Percentiles rank a stretch among this genome's conserved stretches.
Conservation (phyloP, 23 tunicate genomes). For the Halocynthia roretzi region DNA sequence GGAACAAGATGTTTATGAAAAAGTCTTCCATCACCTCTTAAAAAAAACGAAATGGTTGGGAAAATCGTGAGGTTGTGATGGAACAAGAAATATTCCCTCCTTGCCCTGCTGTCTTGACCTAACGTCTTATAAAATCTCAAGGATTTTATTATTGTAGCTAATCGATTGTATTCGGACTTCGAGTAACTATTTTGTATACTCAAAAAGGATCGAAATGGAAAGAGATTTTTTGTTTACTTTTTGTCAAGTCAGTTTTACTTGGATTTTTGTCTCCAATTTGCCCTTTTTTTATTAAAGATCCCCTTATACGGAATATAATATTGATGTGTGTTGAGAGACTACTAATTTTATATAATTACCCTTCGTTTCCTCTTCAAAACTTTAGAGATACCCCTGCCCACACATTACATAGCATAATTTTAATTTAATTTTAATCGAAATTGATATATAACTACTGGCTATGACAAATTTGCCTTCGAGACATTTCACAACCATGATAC, state of each 20-base stretch:
- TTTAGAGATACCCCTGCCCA: too few relatives aligned
- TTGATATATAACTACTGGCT: not conserved
- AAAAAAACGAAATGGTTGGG: not conserved
- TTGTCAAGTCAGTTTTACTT: not conserved
- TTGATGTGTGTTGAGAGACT: conserved; percentile 1
- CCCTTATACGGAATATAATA: not conserved
- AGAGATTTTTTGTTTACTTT: not conserved
- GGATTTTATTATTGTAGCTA: not conserved
- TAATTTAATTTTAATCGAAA: too few relatives aligned
- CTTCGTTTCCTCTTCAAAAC: too few relatives aligned
- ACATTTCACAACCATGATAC: too few relatives aligned
- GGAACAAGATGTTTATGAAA: too few relatives aligned
- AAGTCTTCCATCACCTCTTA: too few relatives aligned
- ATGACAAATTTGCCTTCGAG: not conserved
- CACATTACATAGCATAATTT: too few relatives aligned
- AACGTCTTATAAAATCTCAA: not conserved
- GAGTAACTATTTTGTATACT: not conserved
- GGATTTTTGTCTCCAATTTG: not conserved
- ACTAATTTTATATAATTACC: too few relatives aligned
- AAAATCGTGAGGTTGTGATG: not conserved
- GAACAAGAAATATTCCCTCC: too few relatives aligned
- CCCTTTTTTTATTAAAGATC: not conserved
- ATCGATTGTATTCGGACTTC: not conserved
- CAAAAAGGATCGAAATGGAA: not conserved
- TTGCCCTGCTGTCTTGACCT: not conserved